Evolutionary conservation across 2,888 invertebrate species (phyloP).

Genomic region (Proisotoma minuta): DNA sequence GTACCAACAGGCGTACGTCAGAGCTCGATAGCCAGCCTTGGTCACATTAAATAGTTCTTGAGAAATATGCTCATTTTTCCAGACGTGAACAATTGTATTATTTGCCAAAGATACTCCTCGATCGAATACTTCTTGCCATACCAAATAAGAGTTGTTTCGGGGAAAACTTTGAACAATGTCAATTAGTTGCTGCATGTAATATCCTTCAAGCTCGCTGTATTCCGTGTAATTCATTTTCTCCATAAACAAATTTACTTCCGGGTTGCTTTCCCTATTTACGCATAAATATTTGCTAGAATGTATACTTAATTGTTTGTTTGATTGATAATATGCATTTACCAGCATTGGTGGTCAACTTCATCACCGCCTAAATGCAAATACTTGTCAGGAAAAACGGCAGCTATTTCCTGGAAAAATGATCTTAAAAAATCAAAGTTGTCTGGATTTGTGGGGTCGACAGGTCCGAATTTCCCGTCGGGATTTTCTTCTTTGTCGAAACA

Average conservation of each 20-base stretch:
- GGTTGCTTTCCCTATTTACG: constrained; percentile 60
- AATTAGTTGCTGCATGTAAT: constrained; percentile 62
- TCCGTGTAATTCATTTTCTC: constrained; percentile 55
- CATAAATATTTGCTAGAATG: background rate
- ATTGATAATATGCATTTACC: constrained; percentile 59
- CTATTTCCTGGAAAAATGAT: constrained; percentile 65
- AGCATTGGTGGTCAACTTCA: constrained; percentile 77
- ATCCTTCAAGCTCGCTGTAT: constrained; percentile 61
- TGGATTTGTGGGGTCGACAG: constrained; percentile 69
- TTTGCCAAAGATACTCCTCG: constrained; percentile 59
- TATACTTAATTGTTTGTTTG: background rate
- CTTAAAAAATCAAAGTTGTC: constrained; percentile 63
- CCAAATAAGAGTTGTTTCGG: constrained; percentile 56
- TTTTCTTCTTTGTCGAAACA: constrained; percentile 59
- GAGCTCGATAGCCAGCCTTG: constrained; percentile 59
- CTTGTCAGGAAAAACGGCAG: constrained; percentile 66
- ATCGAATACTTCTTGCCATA: constrained; percentile 85
- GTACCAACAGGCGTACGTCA: constrained; percentile 83
- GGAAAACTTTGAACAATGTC: constrained; percentile 54
- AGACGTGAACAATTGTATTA: constrained; percentile 74
- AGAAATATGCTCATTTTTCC: constrained; percentile 57
- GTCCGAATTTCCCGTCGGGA: constrained; percentile 63
- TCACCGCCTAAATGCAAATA: constrained; percentile 90
- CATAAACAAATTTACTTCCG: constrained; percentile 62
- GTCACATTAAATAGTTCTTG: constrained; percentile 2